phyloP scores from a whole-genome alignment of 2,888 invertebrate species.

The Hoplodrina ambigua region DNA sequence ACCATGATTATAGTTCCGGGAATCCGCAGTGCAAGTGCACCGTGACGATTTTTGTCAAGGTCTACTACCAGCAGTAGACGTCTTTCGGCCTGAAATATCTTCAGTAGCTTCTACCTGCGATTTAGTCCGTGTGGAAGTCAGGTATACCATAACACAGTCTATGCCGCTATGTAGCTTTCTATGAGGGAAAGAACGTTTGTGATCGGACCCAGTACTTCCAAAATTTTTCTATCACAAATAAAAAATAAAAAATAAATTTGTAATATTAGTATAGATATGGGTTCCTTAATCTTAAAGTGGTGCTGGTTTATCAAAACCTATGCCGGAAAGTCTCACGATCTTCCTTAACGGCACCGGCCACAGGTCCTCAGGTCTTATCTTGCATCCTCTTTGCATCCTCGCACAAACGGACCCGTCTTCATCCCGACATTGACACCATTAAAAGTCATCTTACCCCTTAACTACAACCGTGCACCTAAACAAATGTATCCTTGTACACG shows the following conservation, averaged over 20 bases:
- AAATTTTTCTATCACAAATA: too few relatives aligned
- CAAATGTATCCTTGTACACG: constrained; percentile 55
- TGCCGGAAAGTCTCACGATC: neutral
- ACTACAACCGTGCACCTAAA: constrained; percentile 27
- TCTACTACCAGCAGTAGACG: too few relatives aligned
- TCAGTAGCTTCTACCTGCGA: neutral
- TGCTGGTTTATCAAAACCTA: neutral
- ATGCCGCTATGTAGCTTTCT: too few relatives aligned
- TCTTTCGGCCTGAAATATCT: neutral
- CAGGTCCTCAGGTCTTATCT: neutral
- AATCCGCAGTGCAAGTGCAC: neutral
- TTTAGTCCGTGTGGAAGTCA: too few relatives aligned
- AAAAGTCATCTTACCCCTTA: constrained; percentile 22
- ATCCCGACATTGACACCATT: constrained; percentile 39
- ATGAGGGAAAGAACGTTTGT: too few relatives aligned
- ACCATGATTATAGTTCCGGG: too few relatives aligned
- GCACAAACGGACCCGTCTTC: neutral
- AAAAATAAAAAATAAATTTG: too few relatives aligned
- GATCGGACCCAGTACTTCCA: too few relatives aligned
- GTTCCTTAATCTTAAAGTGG: too few relatives aligned
- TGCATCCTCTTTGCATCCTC: neutral
- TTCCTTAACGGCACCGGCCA: neutral
- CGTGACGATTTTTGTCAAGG: neutral
- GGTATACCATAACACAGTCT: too few relatives aligned
- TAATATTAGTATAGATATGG: too few relatives aligned